phyloP scores from a whole-genome alignment of 2,797 vertebrate species.

The Cirrhinus mrigala region DNA sequence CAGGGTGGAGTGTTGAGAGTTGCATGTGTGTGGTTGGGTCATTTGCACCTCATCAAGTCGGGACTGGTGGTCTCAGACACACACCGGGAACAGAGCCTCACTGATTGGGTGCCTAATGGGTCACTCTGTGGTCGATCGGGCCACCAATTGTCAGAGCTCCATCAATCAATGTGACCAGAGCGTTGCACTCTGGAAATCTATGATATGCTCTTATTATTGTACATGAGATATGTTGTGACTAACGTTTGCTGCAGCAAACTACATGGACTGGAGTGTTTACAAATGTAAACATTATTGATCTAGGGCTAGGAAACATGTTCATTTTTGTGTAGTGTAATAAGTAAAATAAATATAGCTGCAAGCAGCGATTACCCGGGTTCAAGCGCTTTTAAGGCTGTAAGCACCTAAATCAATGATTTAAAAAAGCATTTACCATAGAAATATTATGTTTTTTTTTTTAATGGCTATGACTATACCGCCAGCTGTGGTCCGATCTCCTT shows the following conservation, averaged over 20 bases:
- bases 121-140: conserved; percentile 43
- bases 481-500: too few relatives aligned
- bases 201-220: neutral
- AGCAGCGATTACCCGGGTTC: too few relatives aligned
- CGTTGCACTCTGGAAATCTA: conserved; percentile 23
- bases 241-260: neutral
- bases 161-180: conserved; percentile 34
- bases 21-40: conserved; percentile 63
- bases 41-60: conserved; percentile 69
- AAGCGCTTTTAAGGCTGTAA: too few relatives aligned
- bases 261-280: neutral
- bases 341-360: neutral
- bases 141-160: conserved; percentile 7
- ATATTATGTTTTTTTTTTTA: too few relatives aligned
- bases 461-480: too few relatives aligned
- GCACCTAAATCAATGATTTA: too few relatives aligned
- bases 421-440: too few relatives aligned
- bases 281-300: neutral
- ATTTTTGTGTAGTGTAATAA: neutral
- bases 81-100: conserved; percentile 35
- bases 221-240: neutral
- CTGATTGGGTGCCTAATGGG: conserved; percentile 59
- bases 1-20: conserved; percentile 42
- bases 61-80: conserved; percentile 58
- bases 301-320: neutral